A percentile compares a stretch with the other conserved stretches of the same genome.
Conservation (phyloP, 2,797 vertebrate genomes). For the Chaunax sp. region DNA sequence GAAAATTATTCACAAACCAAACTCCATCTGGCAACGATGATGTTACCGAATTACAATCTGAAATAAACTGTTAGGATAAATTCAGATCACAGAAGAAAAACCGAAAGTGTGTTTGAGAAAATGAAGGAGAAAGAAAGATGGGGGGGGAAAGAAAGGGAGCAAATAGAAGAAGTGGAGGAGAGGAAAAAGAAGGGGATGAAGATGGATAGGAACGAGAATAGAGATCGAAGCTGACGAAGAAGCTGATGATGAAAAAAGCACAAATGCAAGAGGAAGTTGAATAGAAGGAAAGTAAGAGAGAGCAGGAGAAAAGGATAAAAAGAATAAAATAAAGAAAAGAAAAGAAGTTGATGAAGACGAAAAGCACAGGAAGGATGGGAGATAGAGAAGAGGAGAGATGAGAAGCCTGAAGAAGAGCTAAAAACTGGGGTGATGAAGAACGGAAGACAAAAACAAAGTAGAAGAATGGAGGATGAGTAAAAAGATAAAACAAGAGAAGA, state of each 20-base stretch:
- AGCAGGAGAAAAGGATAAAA: too few relatives aligned
- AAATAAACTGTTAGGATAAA: constrained; percentile 19
- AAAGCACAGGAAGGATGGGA: not conserved
- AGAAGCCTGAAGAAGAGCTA: too few relatives aligned
- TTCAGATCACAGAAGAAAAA: constrained; percentile 22
- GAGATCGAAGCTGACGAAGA: too few relatives aligned
- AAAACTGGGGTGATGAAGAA: too few relatives aligned
- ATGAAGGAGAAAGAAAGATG: not conserved
- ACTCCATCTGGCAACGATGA: constrained; percentile 31
- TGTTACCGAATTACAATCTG: constrained; percentile 34
- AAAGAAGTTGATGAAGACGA: not conserved
- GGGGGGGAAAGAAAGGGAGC: too few relatives aligned
- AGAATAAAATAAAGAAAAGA: too few relatives aligned
- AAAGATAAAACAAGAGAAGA: too few relatives aligned
- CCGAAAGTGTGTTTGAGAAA: constrained; percentile 1
- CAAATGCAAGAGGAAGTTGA: not conserved
- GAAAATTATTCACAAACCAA: constrained; percentile 36
- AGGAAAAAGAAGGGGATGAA: not conserved
- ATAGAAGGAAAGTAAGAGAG: not conserved
- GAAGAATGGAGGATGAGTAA: too few relatives aligned
- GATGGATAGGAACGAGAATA: not conserved
- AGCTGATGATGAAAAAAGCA: not conserved
- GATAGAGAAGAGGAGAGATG: too few relatives aligned
- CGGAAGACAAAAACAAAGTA: too few relatives aligned
- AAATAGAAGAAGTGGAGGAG: too few relatives aligned